Base-by-base conservation (phyloP, 2,797 vertebrate genomes). In the Dendrocincla fuliginosa region DNA sequence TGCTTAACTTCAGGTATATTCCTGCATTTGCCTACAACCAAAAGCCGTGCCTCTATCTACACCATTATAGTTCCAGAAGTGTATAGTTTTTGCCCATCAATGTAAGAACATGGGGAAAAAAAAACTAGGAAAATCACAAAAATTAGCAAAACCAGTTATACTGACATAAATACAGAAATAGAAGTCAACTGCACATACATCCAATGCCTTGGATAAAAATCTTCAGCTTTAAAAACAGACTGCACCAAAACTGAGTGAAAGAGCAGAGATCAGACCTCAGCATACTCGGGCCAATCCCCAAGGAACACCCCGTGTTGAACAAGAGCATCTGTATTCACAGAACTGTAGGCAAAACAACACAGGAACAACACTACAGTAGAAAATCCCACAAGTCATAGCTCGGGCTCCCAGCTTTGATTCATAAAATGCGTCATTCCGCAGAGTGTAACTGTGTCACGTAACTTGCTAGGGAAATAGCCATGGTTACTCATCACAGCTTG, bases 351-450 rank as follows among this genome's bases (percentile, higher is more conserved):
- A 87, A 88, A 90, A 60, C 44, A 94, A 32, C 33, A 25, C 10
- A 55, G 69, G 32, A 76, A 64, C 71, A 74, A 20, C 49, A 24
- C 13, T 41, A 41, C 39, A 63, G 76, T 30, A 59, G 7, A 37
- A 81, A 88, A 95, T 32, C 74, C 90, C 86, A 79, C 17, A 87
- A 94, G 71, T 57, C 84, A 75, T 78, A 87, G 86, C 79, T 92
- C 86, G 52, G 57, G 73, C 84, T 87, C 69, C 53, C 84, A 42
- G 71, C 84, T 90, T 93, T 92, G 81, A 95, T 95, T 94, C 94
- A 93, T 63, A 44, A 88, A 93, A 50, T 33, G 23, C 23, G 32
- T 96, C 94, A 96, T 57, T 69, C 28, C 59, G 47, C 70, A 79
- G 55, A 92, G 70, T 0, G 0, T 50, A 93, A 93, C 33, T 55